phyloP scores from a whole-genome alignment of 2,113 vertebrate genomes.

The Oreochromis niloticus region DNA sequence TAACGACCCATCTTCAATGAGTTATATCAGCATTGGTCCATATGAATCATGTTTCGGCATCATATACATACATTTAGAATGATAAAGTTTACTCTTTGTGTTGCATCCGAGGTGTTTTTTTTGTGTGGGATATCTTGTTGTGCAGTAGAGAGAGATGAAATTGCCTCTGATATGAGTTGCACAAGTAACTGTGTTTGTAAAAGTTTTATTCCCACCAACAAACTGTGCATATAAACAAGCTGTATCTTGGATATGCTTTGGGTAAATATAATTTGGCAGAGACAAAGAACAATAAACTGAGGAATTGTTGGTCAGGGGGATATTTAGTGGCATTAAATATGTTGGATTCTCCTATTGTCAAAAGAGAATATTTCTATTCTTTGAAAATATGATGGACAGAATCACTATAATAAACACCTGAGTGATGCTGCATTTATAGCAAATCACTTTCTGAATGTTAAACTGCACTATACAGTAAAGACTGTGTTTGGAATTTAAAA shows the following conservation, averaged over 20 bases:
- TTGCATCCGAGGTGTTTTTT: background rate
- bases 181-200: background rate
- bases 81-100: conserved; percentile 20
- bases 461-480: background rate
- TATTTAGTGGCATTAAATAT: background rate
- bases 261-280: background rate
- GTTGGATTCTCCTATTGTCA: background rate
- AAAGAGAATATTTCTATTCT: background rate
- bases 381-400: background rate
- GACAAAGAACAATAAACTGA: background rate
- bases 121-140: background rate
- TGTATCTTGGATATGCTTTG: background rate
- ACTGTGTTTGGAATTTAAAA: background rate
- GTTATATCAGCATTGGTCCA: conserved; percentile 40
- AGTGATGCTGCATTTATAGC: background rate
- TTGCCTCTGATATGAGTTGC: background rate
- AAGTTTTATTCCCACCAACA: background rate
- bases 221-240: background rate
- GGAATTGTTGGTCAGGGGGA: background rate
- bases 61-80: conserved; percentile 41
- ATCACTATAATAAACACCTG: background rate
- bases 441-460: background rate
- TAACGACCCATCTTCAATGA: conserved; percentile 51
- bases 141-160: background rate
- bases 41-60: conserved; percentile 45